Base-by-base conservation (phyloP, 92 coral and sea anemone species). In the Porites divaricata region DNA sequence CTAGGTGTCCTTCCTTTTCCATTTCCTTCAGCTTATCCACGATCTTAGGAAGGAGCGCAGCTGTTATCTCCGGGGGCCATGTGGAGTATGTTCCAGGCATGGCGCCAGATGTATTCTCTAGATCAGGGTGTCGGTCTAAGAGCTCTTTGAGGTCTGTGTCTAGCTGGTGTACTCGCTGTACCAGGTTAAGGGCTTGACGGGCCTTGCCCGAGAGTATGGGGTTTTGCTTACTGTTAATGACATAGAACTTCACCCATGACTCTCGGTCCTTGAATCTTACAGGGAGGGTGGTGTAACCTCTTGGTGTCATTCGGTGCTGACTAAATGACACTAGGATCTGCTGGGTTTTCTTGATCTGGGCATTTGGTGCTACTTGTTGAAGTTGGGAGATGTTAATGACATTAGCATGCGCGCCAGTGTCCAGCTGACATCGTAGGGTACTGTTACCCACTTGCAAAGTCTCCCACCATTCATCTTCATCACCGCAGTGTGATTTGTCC, bases 41-140 rank as follows among this genome's bases (percentile, higher is more conserved):
- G 23, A 75, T 85, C 51, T 82, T 81, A 21, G 88, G 83, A 35
- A 85, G 67, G 82, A 81, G 92, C 21, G 90, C 92, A 50, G 90
- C 92, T 6, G 83, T 78, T 84, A 86, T 74, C 90, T 87, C 4
- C 93, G 77, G 1, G 90, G 90, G 15, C 88, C 83, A 77, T 89
- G 95, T 25, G 28, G 28, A 25, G 28, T 25, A 25, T 25, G 69
- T 90, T 75, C 92, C 92, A 15, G 87, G 92, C 76, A 93, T 84
- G 19, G 87, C 50, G 87, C 93, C 86, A 21, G 81, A 68, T n/a
- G 88, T 69, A 72, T 53, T 71, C 48, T 76, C 81, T 49, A 90
- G 54, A 66, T 85, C 92, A 8, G 88, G 88, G 77, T 80, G 91
- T 78, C 85, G 86, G 72, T 67, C 69, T 8, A 90, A 81, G 10